These are phyloP conservation scores for Megathymus violae DNA, from an alignment of 1,140 invertebrate species.

Conservation along the genomic window DNA sequence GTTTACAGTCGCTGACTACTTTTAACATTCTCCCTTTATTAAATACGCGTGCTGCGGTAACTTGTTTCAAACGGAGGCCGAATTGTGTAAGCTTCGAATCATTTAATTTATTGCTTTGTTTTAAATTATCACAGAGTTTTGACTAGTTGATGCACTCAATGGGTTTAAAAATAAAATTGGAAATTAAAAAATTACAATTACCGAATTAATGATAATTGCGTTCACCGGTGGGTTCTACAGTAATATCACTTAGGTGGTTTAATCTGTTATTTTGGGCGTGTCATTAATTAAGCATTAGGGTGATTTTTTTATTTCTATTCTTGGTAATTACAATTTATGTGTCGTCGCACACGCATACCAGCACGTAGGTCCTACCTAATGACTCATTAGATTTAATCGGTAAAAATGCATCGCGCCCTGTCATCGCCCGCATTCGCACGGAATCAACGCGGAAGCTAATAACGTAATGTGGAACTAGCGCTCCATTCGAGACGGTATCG, in stretches of 20 bases:
- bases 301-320: conserved; percentile 3
- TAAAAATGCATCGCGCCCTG: conserved; percentile 48
- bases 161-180: neutral
- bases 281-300: conserved; percentile 11
- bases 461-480: conserved; percentile 73
- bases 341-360: conserved; percentile 6
- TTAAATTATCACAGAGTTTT: neutral
- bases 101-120: neutral
- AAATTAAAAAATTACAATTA: too few species aligned
- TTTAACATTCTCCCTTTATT: neutral
- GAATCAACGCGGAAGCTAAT: conserved; percentile 72
- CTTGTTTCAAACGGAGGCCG: neutral
- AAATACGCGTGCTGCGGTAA: neutral
- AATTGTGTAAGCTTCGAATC: too few species aligned
- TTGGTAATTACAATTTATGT: conserved; percentile 16
- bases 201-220: too few species aligned
- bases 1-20: conserved; percentile 10
- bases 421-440: conserved; percentile 58
- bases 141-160: neutral
- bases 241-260: neutral
- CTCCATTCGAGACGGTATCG: conserved; percentile 67
- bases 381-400: conserved; percentile 51
- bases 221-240: too few species aligned
- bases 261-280: neutral
- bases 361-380: conserved; percentile 5